Evolutionary conservation across 2,888 invertebrate genomes (phyloP).

Genomic region (Agrotis clavis): DNA sequence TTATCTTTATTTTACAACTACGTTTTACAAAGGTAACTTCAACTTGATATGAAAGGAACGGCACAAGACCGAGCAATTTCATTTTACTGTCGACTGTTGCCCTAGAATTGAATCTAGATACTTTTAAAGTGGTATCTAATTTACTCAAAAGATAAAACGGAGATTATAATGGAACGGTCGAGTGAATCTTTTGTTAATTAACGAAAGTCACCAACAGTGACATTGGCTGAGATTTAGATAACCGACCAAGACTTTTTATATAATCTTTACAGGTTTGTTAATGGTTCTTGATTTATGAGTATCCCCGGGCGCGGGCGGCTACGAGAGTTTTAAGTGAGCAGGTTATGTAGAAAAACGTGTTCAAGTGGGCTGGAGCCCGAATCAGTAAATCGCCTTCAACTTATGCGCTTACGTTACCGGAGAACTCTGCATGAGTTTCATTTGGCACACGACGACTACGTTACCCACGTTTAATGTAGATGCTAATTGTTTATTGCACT

Average conservation of each 20-base stretch:
- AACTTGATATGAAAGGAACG: slow-evolving; percentile 26
- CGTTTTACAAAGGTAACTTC: slow-evolving; percentile 29
- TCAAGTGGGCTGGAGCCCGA: slow-evolving; percentile 74
- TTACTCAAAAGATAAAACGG: slow-evolving; percentile 42
- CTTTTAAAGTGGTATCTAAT: slow-evolving; percentile 42
- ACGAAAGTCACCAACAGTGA: slow-evolving; percentile 43
- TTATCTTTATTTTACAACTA: slow-evolving; percentile 34
- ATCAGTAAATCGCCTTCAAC: slow-evolving; percentile 77
- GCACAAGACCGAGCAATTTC: slow-evolving; percentile 21
- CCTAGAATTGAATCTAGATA: slow-evolving; percentile 18
- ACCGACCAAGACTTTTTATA: slow-evolving; percentile 33
- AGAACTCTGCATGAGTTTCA: slow-evolving; percentile 71
- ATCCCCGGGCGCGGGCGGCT: background rate
- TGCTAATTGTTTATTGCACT: slow-evolving; percentile 47
- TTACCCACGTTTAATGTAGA: slow-evolving; percentile 52
- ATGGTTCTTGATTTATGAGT: slow-evolving; percentile 16
- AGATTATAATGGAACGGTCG: slow-evolving; percentile 40
- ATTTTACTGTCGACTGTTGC: slow-evolving; percentile 31
- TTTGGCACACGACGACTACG: slow-evolving; percentile 71
- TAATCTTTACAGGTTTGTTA: slow-evolving; percentile 18
- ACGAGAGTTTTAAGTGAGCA: slow-evolving; percentile 61
- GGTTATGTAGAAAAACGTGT: slow-evolving; percentile 71
- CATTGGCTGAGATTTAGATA: slow-evolving; percentile 49
- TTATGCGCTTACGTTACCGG: slow-evolving; percentile 78
- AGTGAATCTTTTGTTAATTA: slow-evolving; percentile 50